Evolutionary conservation across 2,113 vertebrate genomes (phyloP).

Genomic region (Peromyscus polionotus): DNA sequence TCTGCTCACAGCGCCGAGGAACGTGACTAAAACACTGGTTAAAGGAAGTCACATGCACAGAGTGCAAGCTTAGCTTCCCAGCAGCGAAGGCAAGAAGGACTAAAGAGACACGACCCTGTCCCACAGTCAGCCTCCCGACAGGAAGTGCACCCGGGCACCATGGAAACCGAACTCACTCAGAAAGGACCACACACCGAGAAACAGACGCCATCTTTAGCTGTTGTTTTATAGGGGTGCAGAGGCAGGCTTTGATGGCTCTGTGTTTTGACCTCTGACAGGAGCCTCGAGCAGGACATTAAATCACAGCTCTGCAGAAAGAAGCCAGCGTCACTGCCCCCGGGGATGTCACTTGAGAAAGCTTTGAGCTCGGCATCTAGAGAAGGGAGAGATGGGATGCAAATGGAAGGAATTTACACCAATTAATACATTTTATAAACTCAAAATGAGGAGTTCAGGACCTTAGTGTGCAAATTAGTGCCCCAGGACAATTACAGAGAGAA

Average conservation of each 20-base stretch:
- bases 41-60: constrained; percentile 15
- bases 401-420: constrained; percentile 27
- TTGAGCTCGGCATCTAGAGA: background rate
- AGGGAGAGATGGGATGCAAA: constrained; percentile 28
- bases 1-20: background rate
- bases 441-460: constrained; percentile 56
- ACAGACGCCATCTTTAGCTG: background rate
- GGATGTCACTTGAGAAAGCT: background rate
- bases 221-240: background rate
- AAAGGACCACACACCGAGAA: background rate
- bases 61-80: constrained; percentile 32
- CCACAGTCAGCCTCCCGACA: background rate
- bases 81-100: constrained; percentile 62
- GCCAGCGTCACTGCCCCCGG: background rate
- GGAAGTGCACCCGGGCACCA: background rate
- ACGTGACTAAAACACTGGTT: background rate
- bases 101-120: constrained; percentile 24
- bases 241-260: constrained; percentile 28
- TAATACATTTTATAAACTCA: constrained; percentile 56
- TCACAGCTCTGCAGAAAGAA: constrained; percentile 4
- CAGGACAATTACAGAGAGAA: constrained; percentile 29
- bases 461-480: constrained; percentile 42
- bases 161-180: background rate
- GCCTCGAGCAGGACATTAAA: constrained; percentile 23
- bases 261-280: background rate